phyloP scores from a whole-genome alignment of 2,888 invertebrate species.

The Pseudococcus jackbeardsleyi region DNA sequence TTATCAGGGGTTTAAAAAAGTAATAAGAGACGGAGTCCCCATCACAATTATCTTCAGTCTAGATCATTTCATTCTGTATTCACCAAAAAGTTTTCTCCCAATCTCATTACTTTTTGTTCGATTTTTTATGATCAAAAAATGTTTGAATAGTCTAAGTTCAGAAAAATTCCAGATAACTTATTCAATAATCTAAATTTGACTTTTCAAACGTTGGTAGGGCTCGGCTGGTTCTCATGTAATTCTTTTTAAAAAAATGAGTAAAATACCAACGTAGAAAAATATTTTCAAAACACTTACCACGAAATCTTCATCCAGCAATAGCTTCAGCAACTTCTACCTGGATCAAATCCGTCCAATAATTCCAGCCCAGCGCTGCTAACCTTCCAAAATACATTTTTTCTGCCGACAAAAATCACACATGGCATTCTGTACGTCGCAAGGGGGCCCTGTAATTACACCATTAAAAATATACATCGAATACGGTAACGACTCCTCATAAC shows the following conservation, averaged over 20 bases:
- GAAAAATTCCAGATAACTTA: no score
- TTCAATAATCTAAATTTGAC: no score
- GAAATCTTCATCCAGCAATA: neutral
- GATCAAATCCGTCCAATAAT: neutral
- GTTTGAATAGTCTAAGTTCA: no score
- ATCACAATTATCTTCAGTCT: no score
- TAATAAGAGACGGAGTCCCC: no score
- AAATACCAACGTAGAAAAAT: neutral
- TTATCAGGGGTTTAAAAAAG: no score
- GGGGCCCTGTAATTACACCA: constrained; percentile 8
- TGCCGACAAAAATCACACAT: neutral
- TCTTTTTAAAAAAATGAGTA: neutral
- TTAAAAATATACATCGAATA: constrained; percentile 8
- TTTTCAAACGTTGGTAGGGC: no score
- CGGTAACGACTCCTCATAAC: constrained; percentile 39
- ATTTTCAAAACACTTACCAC: neutral
- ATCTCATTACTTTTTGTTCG: no score
- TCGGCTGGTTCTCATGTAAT: no score
- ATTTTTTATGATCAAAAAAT: no score
- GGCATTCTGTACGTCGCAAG: neutral
- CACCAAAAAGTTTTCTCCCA: no score
- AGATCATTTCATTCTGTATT: no score
- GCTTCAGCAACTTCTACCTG: neutral
- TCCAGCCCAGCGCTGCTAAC: neutral
- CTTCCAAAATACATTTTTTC: neutral